phyloP scores from a whole-genome alignment of 2,888 invertebrate species.

The Orchesella flavescens region DNA sequence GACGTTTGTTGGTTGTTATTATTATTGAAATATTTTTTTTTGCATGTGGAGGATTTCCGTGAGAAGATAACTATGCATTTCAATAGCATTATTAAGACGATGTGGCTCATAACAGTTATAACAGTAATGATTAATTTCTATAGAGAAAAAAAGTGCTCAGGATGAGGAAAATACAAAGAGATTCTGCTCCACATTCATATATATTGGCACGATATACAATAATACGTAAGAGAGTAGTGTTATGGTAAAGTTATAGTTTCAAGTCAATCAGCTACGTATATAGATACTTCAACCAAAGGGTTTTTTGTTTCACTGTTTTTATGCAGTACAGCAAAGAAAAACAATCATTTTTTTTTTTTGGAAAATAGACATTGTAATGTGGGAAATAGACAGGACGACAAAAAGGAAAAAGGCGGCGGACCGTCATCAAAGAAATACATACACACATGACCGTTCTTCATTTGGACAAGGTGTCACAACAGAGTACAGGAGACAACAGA shows the following conservation, averaged over 20 bases:
- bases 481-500: neutral
- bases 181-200: constrained; percentile 11
- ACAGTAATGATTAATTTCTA: neutral
- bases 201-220: neutral
- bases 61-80: neutral
- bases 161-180: constrained; percentile 19
- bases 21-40: too few species aligned
- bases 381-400: constrained; percentile 1
- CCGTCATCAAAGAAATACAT: constrained; percentile 7
- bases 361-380: neutral
- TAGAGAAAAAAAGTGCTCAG: constrained; percentile 3
- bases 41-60: too few species aligned
- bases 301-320: too few species aligned
- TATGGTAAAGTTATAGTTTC: too few species aligned
- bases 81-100: neutral
- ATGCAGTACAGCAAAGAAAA: too few species aligned
- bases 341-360: too few species aligned
- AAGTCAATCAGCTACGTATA: too few species aligned
- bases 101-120: constrained; percentile 11
- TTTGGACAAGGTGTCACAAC: constrained; percentile 10
- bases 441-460: neutral
- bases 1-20: too few species aligned
- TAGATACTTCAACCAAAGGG: too few species aligned
- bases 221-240: too few species aligned
- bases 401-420: constrained; percentile 10